Base-by-base conservation (phyloP, 2,797 vertebrate species). In the Rallus crepitans region DNA sequence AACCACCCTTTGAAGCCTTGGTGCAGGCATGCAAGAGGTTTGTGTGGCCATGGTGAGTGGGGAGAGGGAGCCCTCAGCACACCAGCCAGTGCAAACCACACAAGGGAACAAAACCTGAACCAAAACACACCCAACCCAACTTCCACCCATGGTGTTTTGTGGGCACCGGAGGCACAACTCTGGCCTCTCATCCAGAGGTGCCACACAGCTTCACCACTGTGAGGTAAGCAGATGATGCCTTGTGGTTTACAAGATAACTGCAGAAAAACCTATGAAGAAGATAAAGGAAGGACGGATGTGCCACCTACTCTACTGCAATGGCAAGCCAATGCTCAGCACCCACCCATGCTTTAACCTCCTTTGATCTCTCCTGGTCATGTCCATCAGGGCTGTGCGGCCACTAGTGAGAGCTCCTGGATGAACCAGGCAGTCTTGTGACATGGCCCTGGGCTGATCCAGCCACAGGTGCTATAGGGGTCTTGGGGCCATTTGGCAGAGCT, bases 21-120 rank as follows among this genome's bases (percentile, higher is more conserved):
- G 21, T 3, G 14, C 14, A 59, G 45, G 21, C 19, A 6, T 5
- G 15, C 1, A 3, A 48, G 70, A 31, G 37, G 15, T 6, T 2
- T 37, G 20, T 2, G 2, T 0, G 1, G 15, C n/a, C 2, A 5
- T 0, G 3, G 11, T 30, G 30, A 1, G 0, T 31, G 64, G 31
- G 47, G 6, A 17, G 18, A 39, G 12, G 52, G 66, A 88, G 18
- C 39, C 55, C 50, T 52, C 45, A 60, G 30, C 42, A 21, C 0
- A 0, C 37, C 42, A 50, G 25, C 8, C 20, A 42, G 10, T 5
- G 7, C 24, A 6, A 72, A 21, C 8, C 17, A 24, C 0, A 0
- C 11, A 11, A 2, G 20, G 11, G 30, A 31, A 8, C 39, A n/a
- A 37, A 57, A 87, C 33, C 12, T 3, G 45, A 61, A 30, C 31